A percentile compares a stretch with the other conserved stretches of the same genome.
These are phyloP conservation scores for Drosophila rellima DNA, from an alignment of 2,888 invertebrate genomes.

Conservation along the genomic window DNA sequence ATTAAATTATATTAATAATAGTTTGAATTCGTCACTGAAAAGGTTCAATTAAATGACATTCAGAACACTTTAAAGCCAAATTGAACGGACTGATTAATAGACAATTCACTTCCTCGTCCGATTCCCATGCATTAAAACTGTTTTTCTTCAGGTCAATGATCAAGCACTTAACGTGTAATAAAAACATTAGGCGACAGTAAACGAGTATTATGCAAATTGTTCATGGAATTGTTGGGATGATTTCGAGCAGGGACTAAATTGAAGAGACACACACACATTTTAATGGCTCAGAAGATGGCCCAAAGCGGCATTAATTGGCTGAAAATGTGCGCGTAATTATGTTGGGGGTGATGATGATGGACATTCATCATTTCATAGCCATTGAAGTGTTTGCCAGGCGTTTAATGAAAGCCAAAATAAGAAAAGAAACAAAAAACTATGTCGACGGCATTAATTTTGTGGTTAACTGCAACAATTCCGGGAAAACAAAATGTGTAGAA, in stretches of 20 bases:
- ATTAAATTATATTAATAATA: too few relatives aligned
- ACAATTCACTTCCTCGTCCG: constrained; percentile 2
- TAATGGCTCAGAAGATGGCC: constrained; percentile 36
- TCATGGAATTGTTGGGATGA: constrained; percentile 81
- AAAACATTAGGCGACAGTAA: constrained; percentile 19
- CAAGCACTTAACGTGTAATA: constrained; percentile 22
- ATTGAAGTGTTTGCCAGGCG: constrained; percentile 43
- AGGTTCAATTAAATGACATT: too few relatives aligned
- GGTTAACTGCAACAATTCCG: constrained; percentile 73
- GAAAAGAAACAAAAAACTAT: background rate
- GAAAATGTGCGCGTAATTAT: constrained; percentile 72
- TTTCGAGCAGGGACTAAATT: constrained; percentile 44
- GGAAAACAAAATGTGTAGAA: constrained; percentile 76
- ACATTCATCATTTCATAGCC: constrained; percentile 53
- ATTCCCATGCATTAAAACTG: constrained; percentile 2
- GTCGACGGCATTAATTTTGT: constrained; percentile 70
- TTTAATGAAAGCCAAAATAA: constrained; percentile 50
- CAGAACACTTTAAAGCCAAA: too few relatives aligned
- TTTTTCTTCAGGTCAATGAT: constrained; percentile 19
- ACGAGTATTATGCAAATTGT: constrained; percentile 78
- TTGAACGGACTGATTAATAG: background rate
- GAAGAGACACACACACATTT: constrained; percentile 20
- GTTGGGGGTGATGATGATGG: constrained; percentile 45
- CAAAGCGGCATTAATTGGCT: constrained; percentile 65
- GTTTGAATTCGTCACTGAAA: too few relatives aligned